A percentile compares a stretch with the other conserved stretches of the same genome.
Evolutionary conservation across 2,888 invertebrate species (phyloP).

Genomic region (Platypus cylindrus): DNA sequence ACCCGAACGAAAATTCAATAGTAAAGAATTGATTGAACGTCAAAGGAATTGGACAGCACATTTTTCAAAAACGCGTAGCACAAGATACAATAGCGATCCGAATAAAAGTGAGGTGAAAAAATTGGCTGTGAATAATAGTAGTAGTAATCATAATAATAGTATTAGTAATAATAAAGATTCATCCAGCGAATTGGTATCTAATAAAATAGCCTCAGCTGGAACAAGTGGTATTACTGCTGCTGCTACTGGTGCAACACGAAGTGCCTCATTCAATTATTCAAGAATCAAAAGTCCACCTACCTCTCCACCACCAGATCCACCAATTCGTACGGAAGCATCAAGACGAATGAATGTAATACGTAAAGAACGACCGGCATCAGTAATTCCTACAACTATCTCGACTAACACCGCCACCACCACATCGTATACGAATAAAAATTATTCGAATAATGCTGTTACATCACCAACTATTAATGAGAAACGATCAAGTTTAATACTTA

Average conservation of each 20-base stretch:
- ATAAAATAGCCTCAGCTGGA: slow-evolving; percentile 16
- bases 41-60: slow-evolving; percentile 88
- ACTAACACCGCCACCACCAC: slow-evolving; percentile 15
- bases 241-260: slow-evolving; percentile 40
- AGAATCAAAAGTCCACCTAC: slow-evolving; percentile 34
- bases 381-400: slow-evolving; percentile 24
- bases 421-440: slow-evolving; percentile 9
- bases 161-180: no score
- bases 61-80: slow-evolving; percentile 65
- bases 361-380: slow-evolving; percentile 32
- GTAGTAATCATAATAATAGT: no score
- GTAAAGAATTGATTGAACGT: slow-evolving; percentile 78
- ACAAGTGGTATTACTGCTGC: no score
- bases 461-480: slow-evolving; percentile 9
- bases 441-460: slow-evolving; percentile 19
- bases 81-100: slow-evolving; percentile 48
- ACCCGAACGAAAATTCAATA: slow-evolving; percentile 69
- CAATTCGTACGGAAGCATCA: slow-evolving; percentile 32
- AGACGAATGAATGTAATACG: slow-evolving; percentile 27
- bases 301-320: slow-evolving; percentile 37
- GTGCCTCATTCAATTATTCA: slow-evolving; percentile 45
- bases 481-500: slow-evolving; percentile 13
- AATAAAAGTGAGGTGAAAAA: slow-evolving; percentile 45
- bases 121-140: slow-evolving; percentile 37
- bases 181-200: slow-evolving; percentile 1